Evolutionary conservation across 2,113 vertebrate genomes (phyloP), one percentile per base, ranked within the genome.

Genomic region (Cairina moschata): DNA sequence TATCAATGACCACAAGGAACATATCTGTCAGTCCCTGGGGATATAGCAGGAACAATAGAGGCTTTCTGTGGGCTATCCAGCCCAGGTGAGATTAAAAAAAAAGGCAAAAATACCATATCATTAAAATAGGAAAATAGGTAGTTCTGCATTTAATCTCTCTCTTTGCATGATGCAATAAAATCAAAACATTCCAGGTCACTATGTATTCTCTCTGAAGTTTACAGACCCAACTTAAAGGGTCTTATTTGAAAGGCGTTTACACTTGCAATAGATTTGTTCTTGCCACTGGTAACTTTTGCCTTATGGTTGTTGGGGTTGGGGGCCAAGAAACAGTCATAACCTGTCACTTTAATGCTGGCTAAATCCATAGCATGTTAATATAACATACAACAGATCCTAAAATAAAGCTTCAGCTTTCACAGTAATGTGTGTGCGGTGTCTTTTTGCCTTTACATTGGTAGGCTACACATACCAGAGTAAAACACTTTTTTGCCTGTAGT

Each of bases 331-430:
- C 18, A 58, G 26, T 52, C 29, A 0, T 25, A 78, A 82, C 17
- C 26, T 0, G 0, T 28, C 26, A 60, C 56, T n/a, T n/a, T 42
- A 65, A n/a, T 6, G 28, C n/a, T n/a, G 36, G 56, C 80, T 93
- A 46, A 86, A 71, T 17, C 56, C 79, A 67, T 2, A 71, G 76
- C 79, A 63, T 56, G 67, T 29, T 76, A 52, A 58, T 9, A 11
- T 63, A 83, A 31, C 4, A 6, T 6, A 13, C 1, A 0, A 4
- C 0, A 54, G 25, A 29, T 6, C 32, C 52, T 69, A 86, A 42
- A 96, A 95, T 96, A 97, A 97, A 97, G 66, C 93, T 89, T 65
- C 7, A 7, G 82, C 88, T 91, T 75, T 71, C 68, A 71, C 32
- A n/a, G 38, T 17, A 55, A 36, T 1, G 2, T 22, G 7, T 6